These are phyloP conservation scores for Lepus europaeus DNA, from an alignment of 2,113 vertebrate species.

Conservation along the genomic window DNA sequence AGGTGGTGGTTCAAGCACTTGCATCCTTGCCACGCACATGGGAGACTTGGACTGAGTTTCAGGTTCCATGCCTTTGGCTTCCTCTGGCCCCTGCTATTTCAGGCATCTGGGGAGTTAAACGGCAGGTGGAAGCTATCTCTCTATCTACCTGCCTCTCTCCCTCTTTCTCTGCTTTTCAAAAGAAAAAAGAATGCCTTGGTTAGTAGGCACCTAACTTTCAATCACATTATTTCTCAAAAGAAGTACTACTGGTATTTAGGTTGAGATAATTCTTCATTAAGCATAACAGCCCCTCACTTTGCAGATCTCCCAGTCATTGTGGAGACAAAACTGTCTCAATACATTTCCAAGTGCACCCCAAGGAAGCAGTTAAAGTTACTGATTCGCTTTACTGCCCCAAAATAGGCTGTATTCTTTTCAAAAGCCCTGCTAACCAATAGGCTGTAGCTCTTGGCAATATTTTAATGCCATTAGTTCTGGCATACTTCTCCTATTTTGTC, in stretches of 20 bases:
- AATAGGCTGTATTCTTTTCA: neutral
- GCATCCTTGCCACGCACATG: too few species aligned
- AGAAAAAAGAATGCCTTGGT: neutral
- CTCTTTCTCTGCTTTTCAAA: too few species aligned
- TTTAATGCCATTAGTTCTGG: slow-evolving; percentile 41
- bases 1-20: too few species aligned
- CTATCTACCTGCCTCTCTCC: too few species aligned
- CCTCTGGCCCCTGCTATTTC: too few species aligned
- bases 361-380: neutral
- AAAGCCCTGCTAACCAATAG: neutral
- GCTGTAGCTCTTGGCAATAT: neutral
- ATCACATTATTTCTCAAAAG: neutral
- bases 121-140: too few species aligned
- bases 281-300: neutral
- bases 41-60: too few species aligned
- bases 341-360: neutral
- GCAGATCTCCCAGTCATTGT: neutral
- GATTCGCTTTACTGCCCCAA: neutral
- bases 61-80: too few species aligned
- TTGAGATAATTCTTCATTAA: neutral
- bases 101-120: too few species aligned
- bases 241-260: neutral
- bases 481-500: slow-evolving; percentile 42
- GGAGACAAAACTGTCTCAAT: neutral
- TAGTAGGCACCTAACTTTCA: slow-evolving; percentile 6